Evolutionary conservation across 2,888 invertebrate genomes (phyloP).

Genomic region (Caenorhabditis zanzibari): DNA sequence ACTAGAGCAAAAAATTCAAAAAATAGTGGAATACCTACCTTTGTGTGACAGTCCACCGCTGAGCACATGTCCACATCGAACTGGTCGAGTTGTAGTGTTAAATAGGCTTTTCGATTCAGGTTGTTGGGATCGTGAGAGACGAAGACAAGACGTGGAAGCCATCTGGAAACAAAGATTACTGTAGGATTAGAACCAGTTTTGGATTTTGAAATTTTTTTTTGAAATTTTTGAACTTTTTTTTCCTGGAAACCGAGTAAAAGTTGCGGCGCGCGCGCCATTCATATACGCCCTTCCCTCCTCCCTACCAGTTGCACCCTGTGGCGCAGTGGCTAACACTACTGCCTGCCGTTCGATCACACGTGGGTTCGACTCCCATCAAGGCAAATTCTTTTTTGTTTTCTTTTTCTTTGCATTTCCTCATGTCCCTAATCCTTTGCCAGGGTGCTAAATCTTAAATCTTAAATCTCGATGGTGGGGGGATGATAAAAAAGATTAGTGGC

Average conservation of each 20-base stretch:
- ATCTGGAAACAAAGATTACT: conserved; percentile 55
- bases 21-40: conserved; percentile 45
- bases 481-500: too few relatives aligned
- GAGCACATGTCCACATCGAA: conserved; percentile 71
- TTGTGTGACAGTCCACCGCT: conserved; percentile 65
- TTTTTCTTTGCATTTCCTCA: too few relatives aligned
- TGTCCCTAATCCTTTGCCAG: too few relatives aligned
- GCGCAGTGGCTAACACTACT: not conserved
- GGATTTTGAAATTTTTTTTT: conserved; percentile 19
- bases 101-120: conserved; percentile 56
- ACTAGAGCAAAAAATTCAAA: not conserved
- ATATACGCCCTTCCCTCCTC: not conserved
- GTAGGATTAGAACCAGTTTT: too few relatives aligned
- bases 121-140: conserved; percentile 64
- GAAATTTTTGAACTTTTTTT: not conserved
- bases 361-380: not conserved
- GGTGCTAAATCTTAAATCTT: too few relatives aligned
- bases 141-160: conserved; percentile 70
- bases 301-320: not conserved
- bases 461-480: too few relatives aligned
- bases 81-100: conserved; percentile 66
- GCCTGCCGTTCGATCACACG: not conserved
- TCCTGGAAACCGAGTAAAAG: too few relatives aligned
- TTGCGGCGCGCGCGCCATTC: not conserved
- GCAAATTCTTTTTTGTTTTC: not conserved